Evolutionary conservation across 1,140 invertebrate species (phyloP).

Genomic region (Drosophila nasuta): DNA sequence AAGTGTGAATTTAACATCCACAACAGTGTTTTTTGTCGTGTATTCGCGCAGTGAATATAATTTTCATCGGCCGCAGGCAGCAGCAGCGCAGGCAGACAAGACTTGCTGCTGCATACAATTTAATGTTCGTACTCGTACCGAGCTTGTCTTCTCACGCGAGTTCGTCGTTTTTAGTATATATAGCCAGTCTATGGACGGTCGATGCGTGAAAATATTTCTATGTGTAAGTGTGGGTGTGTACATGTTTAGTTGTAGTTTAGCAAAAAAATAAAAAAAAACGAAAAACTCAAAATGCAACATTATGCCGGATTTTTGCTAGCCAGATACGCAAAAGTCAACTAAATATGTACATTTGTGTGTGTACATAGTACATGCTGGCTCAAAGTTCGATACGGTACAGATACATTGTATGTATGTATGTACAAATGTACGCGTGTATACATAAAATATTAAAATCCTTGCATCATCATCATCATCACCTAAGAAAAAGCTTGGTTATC

Average conservation of each 20-base stretch:
- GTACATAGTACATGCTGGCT: slow-evolving; percentile 38
- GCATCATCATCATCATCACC: slow-evolving; percentile 63
- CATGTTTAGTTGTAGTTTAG: slow-evolving; percentile 47
- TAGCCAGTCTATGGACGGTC: slow-evolving; percentile 79
- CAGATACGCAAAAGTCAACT: slow-evolving; percentile 26
- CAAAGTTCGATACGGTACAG: slow-evolving; percentile 63
- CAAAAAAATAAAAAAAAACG: slow-evolving; percentile 4
- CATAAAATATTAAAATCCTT: slow-evolving; percentile 74
- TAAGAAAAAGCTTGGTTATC: slow-evolving; percentile 14
- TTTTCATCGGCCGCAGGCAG: slow-evolving; percentile 52
- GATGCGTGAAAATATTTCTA: slow-evolving; percentile 82
- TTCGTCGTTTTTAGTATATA: slow-evolving; percentile 75
- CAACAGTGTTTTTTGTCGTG: slow-evolving; percentile 39
- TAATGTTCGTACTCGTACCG: slow-evolving; percentile 71
- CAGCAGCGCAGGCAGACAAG: slow-evolving; percentile 48
- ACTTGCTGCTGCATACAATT: slow-evolving; percentile 64
- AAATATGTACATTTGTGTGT: slow-evolving; percentile 28
- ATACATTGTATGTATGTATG: slow-evolving; percentile 33
- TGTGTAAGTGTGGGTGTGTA: slow-evolving; percentile 73
- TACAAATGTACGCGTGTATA: slow-evolving; percentile 47
- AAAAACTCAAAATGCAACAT: slow-evolving; percentile 45
- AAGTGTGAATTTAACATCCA: slow-evolving; percentile 48
- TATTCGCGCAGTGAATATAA: slow-evolving; percentile 49
- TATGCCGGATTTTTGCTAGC: slow-evolving; percentile 50
- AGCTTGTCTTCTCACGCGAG: slow-evolving; percentile 76